These are phyloP conservation scores for Watersipora subatra DNA, from an alignment of 1,140 invertebrate species.

Conservation along the genomic window DNA sequence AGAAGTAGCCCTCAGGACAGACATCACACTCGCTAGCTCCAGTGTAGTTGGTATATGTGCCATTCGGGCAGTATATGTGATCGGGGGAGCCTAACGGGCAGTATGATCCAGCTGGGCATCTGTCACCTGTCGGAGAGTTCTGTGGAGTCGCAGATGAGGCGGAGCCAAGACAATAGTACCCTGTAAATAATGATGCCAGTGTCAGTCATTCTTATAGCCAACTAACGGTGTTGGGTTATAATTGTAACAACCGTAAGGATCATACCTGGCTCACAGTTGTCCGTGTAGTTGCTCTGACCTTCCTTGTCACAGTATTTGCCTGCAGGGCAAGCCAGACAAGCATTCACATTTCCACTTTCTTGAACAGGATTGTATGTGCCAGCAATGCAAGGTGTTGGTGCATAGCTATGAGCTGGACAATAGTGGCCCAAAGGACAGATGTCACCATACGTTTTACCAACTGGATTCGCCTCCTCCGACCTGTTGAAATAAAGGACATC, in stretches of 20 bases:
- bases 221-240: too few species aligned
- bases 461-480: constrained; percentile 26
- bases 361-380: constrained; percentile 30
- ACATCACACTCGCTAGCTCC: constrained; percentile 26
- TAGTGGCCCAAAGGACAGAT: constrained; percentile 28
- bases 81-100: constrained; percentile 23
- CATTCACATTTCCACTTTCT: constrained; percentile 17
- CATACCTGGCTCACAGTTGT: constrained; percentile 19
- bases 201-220: too few species aligned
- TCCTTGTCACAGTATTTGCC: constrained; percentile 25
- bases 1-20: constrained; percentile 33
- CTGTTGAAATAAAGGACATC: not conserved
- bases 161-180: constrained; percentile 26
- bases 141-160: constrained; percentile 19
- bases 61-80: constrained; percentile 29
- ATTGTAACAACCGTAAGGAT: too few species aligned
- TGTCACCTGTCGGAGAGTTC: constrained; percentile 29
- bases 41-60: constrained; percentile 32
- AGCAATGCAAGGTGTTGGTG: constrained; percentile 23
- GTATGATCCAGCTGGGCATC: constrained; percentile 29
- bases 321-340: constrained; percentile 26
- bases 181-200: constrained; percentile 8
- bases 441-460: constrained; percentile 27
- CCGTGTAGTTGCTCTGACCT: constrained; percentile 17
- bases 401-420: constrained; percentile 25